Percentiles rank a stretch among this genome's conserved stretches.
Evolutionary conservation across 2,888 invertebrate species (phyloP).

Genomic region (Hyalella azteca): DNA sequence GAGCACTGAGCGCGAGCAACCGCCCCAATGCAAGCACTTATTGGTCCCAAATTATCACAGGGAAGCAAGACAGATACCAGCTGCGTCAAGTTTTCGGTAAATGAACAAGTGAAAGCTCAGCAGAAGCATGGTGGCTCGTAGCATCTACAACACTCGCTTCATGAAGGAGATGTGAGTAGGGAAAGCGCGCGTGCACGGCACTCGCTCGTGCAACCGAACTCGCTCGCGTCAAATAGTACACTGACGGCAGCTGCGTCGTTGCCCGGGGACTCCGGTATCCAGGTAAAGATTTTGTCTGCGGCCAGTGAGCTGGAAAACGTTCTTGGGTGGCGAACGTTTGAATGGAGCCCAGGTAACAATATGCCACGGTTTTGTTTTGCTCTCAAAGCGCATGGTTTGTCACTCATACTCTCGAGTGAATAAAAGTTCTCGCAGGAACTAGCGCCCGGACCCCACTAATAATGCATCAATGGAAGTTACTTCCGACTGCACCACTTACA

Average conservation of each 20-base stretch:
- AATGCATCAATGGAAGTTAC: background rate
- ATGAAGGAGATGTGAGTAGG: background rate
- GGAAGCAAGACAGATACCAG: background rate
- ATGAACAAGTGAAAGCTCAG: conserved; percentile 14
- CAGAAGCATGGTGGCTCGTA: conserved; percentile 1
- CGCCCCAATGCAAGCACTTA: conserved; percentile 4
- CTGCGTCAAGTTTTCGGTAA: conserved; percentile 7
- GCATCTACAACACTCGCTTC: background rate
- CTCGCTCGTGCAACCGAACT: background rate
- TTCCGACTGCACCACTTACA: background rate
- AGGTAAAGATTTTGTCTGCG: conserved; percentile 27
- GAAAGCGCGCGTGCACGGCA: background rate
- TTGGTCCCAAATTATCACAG: background rate
- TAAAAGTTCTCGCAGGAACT: background rate
- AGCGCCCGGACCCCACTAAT: background rate
- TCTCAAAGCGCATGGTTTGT: conserved; percentile 21
- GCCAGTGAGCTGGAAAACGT: conserved; percentile 37
- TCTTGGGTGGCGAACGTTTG: conserved; percentile 1
- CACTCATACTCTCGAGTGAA: conserved; percentile 9
- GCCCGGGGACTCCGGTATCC: background rate
- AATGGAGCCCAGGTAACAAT: conserved; percentile 29
- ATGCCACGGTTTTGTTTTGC: conserved; percentile 8
- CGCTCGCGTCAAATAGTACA: background rate
- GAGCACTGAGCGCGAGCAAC: background rate
- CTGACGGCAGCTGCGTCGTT: conserved; percentile 13